These are phyloP conservation scores for Oscheius onirici DNA, from an alignment of 2,888 invertebrate species.

Conservation along the genomic window DNA sequence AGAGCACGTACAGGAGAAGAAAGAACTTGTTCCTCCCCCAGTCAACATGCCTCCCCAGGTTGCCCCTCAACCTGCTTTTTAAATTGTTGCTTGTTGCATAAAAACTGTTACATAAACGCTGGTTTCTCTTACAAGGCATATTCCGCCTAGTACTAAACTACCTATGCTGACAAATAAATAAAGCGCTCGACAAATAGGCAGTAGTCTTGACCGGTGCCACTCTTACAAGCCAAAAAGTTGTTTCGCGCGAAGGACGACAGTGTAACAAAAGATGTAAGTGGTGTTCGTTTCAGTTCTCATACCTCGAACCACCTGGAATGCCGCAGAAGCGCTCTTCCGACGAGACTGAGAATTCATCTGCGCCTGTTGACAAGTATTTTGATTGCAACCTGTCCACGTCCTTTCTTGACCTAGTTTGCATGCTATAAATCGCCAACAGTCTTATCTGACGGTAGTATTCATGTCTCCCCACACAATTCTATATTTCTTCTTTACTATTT, in stretches of 20 bases:
- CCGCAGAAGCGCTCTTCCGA: conserved; percentile 25
- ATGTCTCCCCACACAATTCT: neutral
- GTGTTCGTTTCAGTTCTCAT: conserved; percentile 16
- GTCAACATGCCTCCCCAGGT: conserved; percentile 35
- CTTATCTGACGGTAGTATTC: neutral
- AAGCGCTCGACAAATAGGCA: too few relatives aligned
- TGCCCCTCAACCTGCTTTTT: conserved; percentile 31
- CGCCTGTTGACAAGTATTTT: conserved; percentile 26
- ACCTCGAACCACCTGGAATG: conserved; percentile 22
- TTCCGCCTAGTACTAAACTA: too few relatives aligned
- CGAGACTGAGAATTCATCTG: conserved; percentile 14
- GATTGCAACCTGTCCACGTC: conserved; percentile 1
- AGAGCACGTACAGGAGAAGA: conserved; percentile 68
- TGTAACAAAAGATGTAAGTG: conserved; percentile 29
- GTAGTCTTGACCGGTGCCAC: too few relatives aligned
- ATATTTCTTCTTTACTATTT: neutral
- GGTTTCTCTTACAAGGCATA: neutral
- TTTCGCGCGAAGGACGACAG: conserved; percentile 13
- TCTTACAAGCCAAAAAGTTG: too few relatives aligned
- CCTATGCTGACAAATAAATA: too few relatives aligned
- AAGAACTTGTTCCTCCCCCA: conserved; percentile 44
- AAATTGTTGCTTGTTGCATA: conserved; percentile 33
- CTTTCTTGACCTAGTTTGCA: neutral
- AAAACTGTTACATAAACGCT: conserved; percentile 7
- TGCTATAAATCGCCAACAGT: neutral